Conservation (phyloP, 2,888 invertebrate species). For the Pristionchus arcanus region DNA sequence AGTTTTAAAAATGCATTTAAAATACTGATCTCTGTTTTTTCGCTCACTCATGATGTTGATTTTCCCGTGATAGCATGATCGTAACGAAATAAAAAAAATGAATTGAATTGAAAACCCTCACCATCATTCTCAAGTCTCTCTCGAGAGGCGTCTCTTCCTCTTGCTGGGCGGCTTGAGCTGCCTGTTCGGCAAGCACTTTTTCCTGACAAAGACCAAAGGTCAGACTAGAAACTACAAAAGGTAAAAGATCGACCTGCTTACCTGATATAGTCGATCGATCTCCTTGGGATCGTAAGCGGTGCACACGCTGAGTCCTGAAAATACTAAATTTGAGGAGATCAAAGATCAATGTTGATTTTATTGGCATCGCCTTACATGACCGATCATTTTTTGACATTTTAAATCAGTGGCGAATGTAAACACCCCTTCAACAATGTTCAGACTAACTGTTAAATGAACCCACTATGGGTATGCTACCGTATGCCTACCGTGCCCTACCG, state of each 20-base stretch:
- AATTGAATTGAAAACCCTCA: too few relatives aligned
- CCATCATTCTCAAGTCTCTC: not conserved
- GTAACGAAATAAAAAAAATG: not conserved
- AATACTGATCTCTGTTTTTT: too few relatives aligned
- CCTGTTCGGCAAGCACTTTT: not conserved
- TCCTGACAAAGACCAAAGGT: not conserved
- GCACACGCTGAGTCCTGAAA: not conserved
- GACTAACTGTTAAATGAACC: not conserved
- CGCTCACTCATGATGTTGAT: too few relatives aligned
- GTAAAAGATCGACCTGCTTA: not conserved
- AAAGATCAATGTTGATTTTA: not conserved
- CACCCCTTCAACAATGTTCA: too few relatives aligned
- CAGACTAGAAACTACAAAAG: not conserved
- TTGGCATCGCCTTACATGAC: too few relatives aligned
- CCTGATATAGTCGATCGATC: not conserved
- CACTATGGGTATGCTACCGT: not conserved
- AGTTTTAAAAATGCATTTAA: too few relatives aligned
- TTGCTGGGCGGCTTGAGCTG: not conserved
- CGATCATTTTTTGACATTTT: too few relatives aligned
- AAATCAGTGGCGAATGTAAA: too few relatives aligned
- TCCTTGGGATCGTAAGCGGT: not conserved
- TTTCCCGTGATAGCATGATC: too few relatives aligned
- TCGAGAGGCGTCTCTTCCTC: not conserved
- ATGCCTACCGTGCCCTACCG: not conserved
- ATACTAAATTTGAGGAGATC: not conserved